Conservation (phyloP, 2,797 vertebrate genomes). For the Rhyacichthys aspro region DNA sequence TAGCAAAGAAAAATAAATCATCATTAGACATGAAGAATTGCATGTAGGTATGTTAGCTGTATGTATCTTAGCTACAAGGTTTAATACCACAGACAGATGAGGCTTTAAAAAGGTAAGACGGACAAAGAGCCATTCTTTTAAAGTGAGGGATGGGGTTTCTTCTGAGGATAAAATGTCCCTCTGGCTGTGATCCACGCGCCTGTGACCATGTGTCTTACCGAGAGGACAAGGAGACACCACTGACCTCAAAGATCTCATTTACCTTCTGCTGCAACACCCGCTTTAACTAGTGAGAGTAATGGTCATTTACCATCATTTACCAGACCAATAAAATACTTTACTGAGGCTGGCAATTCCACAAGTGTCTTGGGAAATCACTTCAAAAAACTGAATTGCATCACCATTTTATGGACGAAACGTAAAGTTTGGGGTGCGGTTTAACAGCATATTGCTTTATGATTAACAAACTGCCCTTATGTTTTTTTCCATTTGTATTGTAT, state of each 20-base stretch:
- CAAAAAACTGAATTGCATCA: too few species aligned
- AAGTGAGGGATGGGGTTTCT: slow-evolving; percentile 71
- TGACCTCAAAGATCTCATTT: slow-evolving; percentile 28
- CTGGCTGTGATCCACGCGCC: slow-evolving; percentile 52
- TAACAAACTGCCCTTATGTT: not conserved
- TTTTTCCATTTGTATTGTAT: not conserved
- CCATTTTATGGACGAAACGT: too few species aligned
- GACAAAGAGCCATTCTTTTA: slow-evolving; percentile 71
- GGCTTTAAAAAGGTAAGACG: slow-evolving; percentile 19
- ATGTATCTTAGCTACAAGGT: slow-evolving; percentile 13
- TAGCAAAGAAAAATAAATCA: slow-evolving; percentile 29
- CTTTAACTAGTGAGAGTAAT: slow-evolving; percentile 8
- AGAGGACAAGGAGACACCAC: slow-evolving; percentile 15
- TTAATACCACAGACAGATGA: slow-evolving; percentile 6
- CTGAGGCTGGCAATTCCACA: too few species aligned
- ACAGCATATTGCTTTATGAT: not conserved
- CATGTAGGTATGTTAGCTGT: slow-evolving; percentile 2
- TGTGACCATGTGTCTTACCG: slow-evolving; percentile 24
- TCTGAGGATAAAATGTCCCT: slow-evolving; percentile 65
- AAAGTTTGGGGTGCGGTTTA: not conserved
- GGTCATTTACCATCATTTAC: not conserved
- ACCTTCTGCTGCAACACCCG: not conserved
- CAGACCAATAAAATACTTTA: too few species aligned
- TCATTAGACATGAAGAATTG: slow-evolving; percentile 9
- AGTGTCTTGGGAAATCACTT: too few species aligned